These are phyloP conservation scores for Geococcyx californianus DNA, from an alignment of 2,113 vertebrate species.

Conservation along the genomic window DNA sequence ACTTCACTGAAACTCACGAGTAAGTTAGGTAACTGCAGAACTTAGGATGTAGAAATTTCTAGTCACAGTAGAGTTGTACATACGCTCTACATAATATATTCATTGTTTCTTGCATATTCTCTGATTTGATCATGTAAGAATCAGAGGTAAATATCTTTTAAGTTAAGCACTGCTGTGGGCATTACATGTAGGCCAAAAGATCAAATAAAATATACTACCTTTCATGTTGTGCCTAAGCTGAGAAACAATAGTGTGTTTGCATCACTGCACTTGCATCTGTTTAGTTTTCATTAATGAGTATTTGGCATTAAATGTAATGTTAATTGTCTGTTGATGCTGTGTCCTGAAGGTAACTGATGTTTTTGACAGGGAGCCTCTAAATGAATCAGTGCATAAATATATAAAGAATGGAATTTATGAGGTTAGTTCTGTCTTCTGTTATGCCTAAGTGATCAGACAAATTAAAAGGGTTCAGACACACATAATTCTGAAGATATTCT, in stretches of 20 bases:
- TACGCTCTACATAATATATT: not conserved
- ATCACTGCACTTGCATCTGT: not conserved
- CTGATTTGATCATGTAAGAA: not conserved
- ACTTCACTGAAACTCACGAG: not conserved
- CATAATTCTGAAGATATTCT: not conserved
- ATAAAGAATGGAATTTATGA: not conserved
- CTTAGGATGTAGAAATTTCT: not conserved
- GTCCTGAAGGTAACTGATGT: constrained; percentile 12
- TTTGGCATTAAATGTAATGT: not conserved
- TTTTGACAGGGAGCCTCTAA: not conserved
- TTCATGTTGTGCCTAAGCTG: not conserved
- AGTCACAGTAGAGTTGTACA: not conserved
- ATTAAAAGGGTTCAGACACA: not conserved
- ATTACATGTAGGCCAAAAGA: not conserved
- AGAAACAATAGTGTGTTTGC: not conserved
- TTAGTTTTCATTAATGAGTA: not conserved
- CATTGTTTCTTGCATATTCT: not conserved
- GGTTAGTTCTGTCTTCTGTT: not conserved
- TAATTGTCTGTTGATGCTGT: not conserved
- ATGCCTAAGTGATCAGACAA: not conserved
- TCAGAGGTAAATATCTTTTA: not conserved
- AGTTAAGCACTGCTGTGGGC: not conserved
- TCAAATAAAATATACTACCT: not conserved
- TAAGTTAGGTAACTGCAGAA: not conserved
- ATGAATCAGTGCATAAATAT: not conserved